These are phyloP conservation scores for Polietes domitor DNA, from an alignment of 2,888 invertebrate genomes.

Conservation along the genomic window DNA sequence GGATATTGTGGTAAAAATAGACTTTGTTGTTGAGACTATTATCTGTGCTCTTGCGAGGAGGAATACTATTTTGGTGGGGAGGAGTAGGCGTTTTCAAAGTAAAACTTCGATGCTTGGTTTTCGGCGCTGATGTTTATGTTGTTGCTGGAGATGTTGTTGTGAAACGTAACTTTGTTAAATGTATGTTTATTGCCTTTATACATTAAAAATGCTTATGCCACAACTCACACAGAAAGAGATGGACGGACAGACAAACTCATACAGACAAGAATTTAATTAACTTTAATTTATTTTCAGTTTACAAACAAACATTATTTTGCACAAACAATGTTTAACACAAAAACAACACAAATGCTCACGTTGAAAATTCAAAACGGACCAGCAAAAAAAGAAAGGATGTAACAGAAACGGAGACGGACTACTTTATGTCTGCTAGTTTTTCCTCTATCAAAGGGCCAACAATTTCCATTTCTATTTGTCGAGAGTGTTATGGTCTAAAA, in stretches of 20 bases:
- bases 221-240: conserved; percentile 31
- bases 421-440: conserved; percentile 56
- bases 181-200: conserved; percentile 59
- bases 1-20: conserved; percentile 34
- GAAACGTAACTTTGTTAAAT: conserved; percentile 52
- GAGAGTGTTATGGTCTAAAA: background rate
- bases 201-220: conserved; percentile 13
- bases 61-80: conserved; percentile 15
- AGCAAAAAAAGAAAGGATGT: background rate
- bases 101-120: conserved; percentile 38
- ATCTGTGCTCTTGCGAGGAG: conserved; percentile 43
- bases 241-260: conserved; percentile 29
- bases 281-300: conserved; percentile 65
- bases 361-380: conserved; percentile 7
- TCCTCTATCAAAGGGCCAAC: conserved; percentile 51
- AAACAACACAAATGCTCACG: conserved; percentile 23
- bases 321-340: conserved; percentile 53
- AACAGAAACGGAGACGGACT: conserved; percentile 17
- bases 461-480: conserved; percentile 43
- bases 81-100: background rate
- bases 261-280: conserved; percentile 65
- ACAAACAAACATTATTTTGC: conserved; percentile 58
- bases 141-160: conserved; percentile 37
- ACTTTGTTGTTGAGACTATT: conserved; percentile 44
- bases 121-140: conserved; percentile 6